Evolutionary conservation across 2,888 invertebrate genomes (phyloP), one percentile per base, ranked within the genome.

Genomic region (Tenthredo distinguenda): DNA sequence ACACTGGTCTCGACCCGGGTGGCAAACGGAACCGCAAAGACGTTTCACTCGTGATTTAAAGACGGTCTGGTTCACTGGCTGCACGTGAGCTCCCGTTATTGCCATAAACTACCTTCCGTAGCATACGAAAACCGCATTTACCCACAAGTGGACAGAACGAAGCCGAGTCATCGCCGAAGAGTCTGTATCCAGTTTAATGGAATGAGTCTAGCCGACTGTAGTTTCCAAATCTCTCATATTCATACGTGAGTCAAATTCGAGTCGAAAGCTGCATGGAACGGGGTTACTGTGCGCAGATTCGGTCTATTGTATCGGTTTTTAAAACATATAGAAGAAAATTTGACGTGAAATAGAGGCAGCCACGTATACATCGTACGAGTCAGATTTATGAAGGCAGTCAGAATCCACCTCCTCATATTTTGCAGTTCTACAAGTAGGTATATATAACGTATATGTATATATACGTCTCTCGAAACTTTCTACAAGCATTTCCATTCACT

Each of bases 1-100:
- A 50, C 77, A 77, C 55, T 77, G 40, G 77, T 50, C 77, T 77
- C 77, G 55, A 77, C 47, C 76, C 26, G 21, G 47, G 31, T 47
- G 76, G 43, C 43, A 76, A 37, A 76, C 47, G 43, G 15, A 26
- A 76, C 47, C 76, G 47, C 47, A 76, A 47, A 76, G 12, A 76
- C 76, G 40, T 74, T 74, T 40, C 43, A 21, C 40, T 21, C 43
- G 10, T 40, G 43, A 74, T 74, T 74, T 74, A 18, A 43, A 74
- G 40, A 12, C 21, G 6, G 31, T 77, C 5, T 31, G 77, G 55
- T 34, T 12, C 26, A 47, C 31, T 31, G 55, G 26, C 55, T 18
- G 77, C 77, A 55, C 55, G 77, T 77, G 77, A 77, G 34, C 18
- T 55, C 26, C 31, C 55, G 26, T 77, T 55, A 18, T 77, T 55